Evolutionary conservation across 2,888 invertebrate species (phyloP), one percentile per base, ranked within the genome.

Genomic region (Napeogenes sylphis): DNA sequence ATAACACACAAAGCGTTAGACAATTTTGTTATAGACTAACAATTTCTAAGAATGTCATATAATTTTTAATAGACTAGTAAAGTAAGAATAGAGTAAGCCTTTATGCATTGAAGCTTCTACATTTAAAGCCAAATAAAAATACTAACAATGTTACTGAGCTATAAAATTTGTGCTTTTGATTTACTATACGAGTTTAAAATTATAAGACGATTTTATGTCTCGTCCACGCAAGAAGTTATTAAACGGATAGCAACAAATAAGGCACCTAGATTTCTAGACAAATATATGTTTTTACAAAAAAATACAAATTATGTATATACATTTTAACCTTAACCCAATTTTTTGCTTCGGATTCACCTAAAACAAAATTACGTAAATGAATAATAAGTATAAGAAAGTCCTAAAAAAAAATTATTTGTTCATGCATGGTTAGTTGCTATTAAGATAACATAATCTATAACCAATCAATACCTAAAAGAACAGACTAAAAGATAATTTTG

Each of bases 81-180:
- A 51, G 51, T 51, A 10, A 42, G 42, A 42, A 51, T 30, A 51
- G 51, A 30, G 51, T 30, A 54, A 56, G 33, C 59, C 32, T 47
- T 47, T 30, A 51, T 58, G 63, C 63, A 66, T 67, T 65, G 69
- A 70, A 66, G 68, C 70, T 63, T 62, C 62, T 61, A 62, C 68
- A 63, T 70, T 71, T 64, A 71, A 70, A 68, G 63, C 62, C 65
- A 67, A 70, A 70, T 69, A 68, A 66, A 70, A 60, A 55, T 33
- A 51, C 56, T 67, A 62, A 72, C 72, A 69, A 64, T 71, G 72
- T 72, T 30, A 51, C 30, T 12, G 51, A 51, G 30, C 30, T 30
- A 51, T 51, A 51, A 66, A 66, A 64, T 63, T 59, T 55, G 12
- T 30, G 10, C 10, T 51, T 59, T 45, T 59, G 54, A 59, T 59